Evolutionary conservation across 2,797 vertebrate species (phyloP).

Genomic region (Manis pentadactyla): DNA sequence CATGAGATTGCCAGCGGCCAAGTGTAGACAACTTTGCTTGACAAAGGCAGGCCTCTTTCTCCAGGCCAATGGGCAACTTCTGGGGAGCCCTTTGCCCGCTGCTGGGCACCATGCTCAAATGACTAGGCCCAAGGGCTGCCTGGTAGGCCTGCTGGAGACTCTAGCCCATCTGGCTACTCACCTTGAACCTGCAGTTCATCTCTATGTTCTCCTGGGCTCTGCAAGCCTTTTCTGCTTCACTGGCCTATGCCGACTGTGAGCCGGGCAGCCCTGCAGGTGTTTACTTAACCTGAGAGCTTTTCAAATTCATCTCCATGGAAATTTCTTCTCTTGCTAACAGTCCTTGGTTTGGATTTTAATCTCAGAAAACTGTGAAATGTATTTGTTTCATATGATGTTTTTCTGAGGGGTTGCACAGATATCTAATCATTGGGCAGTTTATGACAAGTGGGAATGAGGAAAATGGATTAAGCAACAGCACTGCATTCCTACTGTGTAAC

Average conservation of each 20-base stretch:
- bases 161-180: conserved; percentile 23
- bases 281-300: conserved; percentile 47
- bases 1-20: neutral
- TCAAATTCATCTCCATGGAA: conserved; percentile 63
- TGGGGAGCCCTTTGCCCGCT: neutral
- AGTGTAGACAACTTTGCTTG: neutral
- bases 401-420: neutral
- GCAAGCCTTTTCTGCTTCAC: neutral
- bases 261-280: neutral
- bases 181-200: neutral
- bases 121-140: neutral
- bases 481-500: neutral
- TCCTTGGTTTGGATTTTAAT: conserved; percentile 62
- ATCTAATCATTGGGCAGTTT: conserved; percentile 33
- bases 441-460: conserved; percentile 28
- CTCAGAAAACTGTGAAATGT: conserved; percentile 29
- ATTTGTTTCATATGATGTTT: conserved; percentile 34
- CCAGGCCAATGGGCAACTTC: neutral
- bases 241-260: conserved; percentile 13
- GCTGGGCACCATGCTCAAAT: neutral
- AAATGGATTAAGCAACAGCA: neutral
- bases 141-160: neutral
- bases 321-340: conserved; percentile 56
- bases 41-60: conserved; percentile 7
- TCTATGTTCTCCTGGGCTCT: neutral